These are phyloP conservation scores for Holcopasites calliopsidis DNA, from an alignment of 1,140 invertebrate genomes.

Conservation along the genomic window DNA sequence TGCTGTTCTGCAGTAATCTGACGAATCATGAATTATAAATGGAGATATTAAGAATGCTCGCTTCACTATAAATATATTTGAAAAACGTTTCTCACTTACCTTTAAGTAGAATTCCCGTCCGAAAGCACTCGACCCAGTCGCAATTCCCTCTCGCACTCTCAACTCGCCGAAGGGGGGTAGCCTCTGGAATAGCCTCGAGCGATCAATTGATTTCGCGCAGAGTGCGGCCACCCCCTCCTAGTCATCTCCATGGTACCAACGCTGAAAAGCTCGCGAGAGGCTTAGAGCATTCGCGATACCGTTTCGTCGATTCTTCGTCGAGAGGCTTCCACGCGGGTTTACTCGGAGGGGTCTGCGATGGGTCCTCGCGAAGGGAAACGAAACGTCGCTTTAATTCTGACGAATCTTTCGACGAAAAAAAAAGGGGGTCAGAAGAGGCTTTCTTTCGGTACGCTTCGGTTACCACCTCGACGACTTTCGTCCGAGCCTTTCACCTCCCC, in stretches of 20 bases:
- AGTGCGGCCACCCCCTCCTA: not conserved
- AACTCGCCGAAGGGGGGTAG: too few relatives aligned
- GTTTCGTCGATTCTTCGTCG: conserved; percentile 22
- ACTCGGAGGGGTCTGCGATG: too few relatives aligned
- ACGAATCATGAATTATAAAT: too few relatives aligned
- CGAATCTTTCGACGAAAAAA: conserved; percentile 45
- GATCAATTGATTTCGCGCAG: not conserved
- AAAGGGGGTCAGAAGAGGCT: not conserved
- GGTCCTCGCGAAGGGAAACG: not conserved
- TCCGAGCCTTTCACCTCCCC: not conserved
- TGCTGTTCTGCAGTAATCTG: too few relatives aligned
- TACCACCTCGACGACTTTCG: conserved; percentile 20
- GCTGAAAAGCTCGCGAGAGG: not conserved
- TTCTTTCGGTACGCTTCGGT: conserved; percentile 15
- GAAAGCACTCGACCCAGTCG: not conserved
- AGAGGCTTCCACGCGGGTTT: conserved; percentile 18
- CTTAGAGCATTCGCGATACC: not conserved
- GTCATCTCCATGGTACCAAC: not conserved
- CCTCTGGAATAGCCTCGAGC: not conserved
- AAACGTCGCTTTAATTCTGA: conserved; percentile 47
- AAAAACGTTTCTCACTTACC: too few relatives aligned
- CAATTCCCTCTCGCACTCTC: not conserved
- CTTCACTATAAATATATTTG: too few relatives aligned
- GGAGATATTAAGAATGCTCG: too few relatives aligned
- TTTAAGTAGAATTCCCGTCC: not conserved